Percentiles rank a stretch among this genome's conserved stretches.
Evolutionary conservation across 2,888 invertebrate species (phyloP).

Genomic region (Machimus atricapillus): DNA sequence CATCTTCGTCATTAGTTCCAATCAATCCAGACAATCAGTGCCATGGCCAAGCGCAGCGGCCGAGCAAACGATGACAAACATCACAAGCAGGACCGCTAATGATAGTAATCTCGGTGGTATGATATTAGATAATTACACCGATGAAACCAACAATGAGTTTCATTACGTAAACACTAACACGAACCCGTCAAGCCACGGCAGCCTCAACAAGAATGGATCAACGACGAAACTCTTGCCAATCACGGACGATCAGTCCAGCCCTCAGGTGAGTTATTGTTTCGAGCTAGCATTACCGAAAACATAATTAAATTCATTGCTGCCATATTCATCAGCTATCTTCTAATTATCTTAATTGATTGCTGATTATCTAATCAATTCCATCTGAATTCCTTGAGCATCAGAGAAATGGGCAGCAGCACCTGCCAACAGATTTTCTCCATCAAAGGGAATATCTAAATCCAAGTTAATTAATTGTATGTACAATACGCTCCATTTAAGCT

Average conservation of each 20-base stretch:
- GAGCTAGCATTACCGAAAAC: neutral
- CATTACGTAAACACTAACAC: slow-evolving; percentile 52
- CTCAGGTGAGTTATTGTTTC: slow-evolving; percentile 55
- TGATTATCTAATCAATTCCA: neutral
- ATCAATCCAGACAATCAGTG: slow-evolving; percentile 23
- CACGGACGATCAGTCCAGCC: slow-evolving; percentile 58
- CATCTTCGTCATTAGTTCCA: slow-evolving; percentile 37
- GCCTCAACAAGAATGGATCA: slow-evolving; percentile 59
- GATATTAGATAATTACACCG: slow-evolving; percentile 45
- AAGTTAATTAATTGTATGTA: neutral
- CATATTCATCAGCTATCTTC: neutral
- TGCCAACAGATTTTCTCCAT: neutral
- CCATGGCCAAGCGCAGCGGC: slow-evolving; percentile 9
- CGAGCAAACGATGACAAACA: slow-evolving; percentile 15
- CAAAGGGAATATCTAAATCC: neutral
- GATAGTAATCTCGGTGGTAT: slow-evolving; percentile 34
- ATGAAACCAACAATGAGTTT: slow-evolving; percentile 49
- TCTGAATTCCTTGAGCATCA: neutral
- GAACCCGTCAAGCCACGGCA: slow-evolving; percentile 55
- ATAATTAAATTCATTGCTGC: neutral
- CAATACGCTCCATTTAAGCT: neutral
- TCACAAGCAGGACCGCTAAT: slow-evolving; percentile 9
- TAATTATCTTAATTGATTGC: neutral
- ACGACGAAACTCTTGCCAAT: slow-evolving; percentile 57
- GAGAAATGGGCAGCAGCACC: neutral